Percentiles rank a stretch among this genome's conserved stretches.
phyloP scores from a whole-genome alignment of 2,888 invertebrate species.

The Troides aeacus region DNA sequence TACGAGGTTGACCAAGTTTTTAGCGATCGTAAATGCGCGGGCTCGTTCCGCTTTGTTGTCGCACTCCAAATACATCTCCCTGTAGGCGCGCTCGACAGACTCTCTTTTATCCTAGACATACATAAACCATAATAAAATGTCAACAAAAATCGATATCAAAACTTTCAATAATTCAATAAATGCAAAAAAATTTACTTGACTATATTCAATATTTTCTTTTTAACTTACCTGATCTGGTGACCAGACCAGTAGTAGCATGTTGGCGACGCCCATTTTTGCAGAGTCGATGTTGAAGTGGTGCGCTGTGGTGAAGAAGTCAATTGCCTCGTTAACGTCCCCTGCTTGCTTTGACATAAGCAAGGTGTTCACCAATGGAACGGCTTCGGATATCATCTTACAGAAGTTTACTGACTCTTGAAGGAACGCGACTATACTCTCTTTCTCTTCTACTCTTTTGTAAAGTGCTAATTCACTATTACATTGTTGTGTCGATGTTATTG shows the following conservation, averaged over 20 bases:
- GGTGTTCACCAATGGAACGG: slow-evolving; percentile 82
- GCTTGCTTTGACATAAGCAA: slow-evolving; percentile 86
- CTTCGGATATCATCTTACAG: slow-evolving; percentile 65
- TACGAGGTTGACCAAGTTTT: slow-evolving; percentile 53
- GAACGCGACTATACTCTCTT: slow-evolving; percentile 84
- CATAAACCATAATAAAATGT: not conserved
- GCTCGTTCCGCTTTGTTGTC: slow-evolving; percentile 73
- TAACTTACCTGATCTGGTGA: slow-evolving; percentile 85
- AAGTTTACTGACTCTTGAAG: slow-evolving; percentile 83
- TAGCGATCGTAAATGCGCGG: slow-evolving; percentile 60
- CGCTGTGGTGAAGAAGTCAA: slow-evolving; percentile 92
- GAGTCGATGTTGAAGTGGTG: slow-evolving; percentile 88
- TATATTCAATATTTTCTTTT: not conserved
- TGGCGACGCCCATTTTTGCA: slow-evolving; percentile 84
- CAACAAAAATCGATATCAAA: too few relatives aligned
- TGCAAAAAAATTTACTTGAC: too few relatives aligned
- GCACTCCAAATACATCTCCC: slow-evolving; percentile 83
- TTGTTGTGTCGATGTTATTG: slow-evolving; percentile 57
- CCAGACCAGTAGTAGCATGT: slow-evolving; percentile 89
- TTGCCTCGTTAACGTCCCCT: slow-evolving; percentile 92
- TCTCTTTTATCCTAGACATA: slow-evolving; percentile 81
- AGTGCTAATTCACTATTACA: slow-evolving; percentile 69
- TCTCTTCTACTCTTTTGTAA: slow-evolving; percentile 78
- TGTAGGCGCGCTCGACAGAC: slow-evolving; percentile 88
- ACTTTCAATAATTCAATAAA: too few relatives aligned